These are phyloP conservation scores for Pomacea canaliculata DNA, from an alignment of 2,888 invertebrate species.

Conservation along the genomic window DNA sequence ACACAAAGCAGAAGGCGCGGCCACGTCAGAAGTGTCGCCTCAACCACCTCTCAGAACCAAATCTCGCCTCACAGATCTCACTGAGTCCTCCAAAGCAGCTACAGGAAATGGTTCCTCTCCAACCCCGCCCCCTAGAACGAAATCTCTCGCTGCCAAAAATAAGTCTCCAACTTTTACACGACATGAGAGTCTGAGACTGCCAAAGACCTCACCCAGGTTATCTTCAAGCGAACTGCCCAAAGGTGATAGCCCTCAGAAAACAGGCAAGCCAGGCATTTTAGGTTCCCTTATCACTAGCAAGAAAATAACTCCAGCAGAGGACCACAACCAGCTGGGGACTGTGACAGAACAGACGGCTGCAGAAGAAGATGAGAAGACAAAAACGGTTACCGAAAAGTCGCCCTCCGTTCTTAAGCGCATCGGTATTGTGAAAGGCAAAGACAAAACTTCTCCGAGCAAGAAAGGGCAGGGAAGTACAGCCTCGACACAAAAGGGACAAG, in stretches of 20 bases:
- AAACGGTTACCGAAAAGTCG: constrained; percentile 40
- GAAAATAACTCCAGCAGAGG: constrained; percentile 23
- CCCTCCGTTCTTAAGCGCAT: constrained; percentile 53
- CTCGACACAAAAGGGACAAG: constrained; percentile 33
- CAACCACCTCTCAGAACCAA: constrained; percentile 30
- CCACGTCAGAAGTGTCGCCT: constrained; percentile 34
- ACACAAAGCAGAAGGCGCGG: constrained; percentile 38
- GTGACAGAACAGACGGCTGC: constrained; percentile 36
- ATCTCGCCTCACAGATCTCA: constrained; percentile 54
- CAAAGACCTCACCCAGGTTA: constrained; percentile 20
- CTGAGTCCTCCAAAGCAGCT: constrained; percentile 52
- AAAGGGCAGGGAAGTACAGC: constrained; percentile 23
- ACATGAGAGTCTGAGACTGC: constrained; percentile 45
- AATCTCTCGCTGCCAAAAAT: constrained; percentile 26
- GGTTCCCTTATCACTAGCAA: constrained; percentile 10
- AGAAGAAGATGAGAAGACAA: constrained; percentile 30
- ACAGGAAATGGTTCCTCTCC: constrained; percentile 19
- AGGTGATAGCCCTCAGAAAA: background rate
- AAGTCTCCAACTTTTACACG: constrained; percentile 42
- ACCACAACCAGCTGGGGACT: constrained; percentile 34
- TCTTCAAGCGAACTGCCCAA: constrained; percentile 22
- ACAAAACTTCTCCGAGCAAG: constrained; percentile 32
- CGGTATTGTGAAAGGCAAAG: constrained; percentile 47
- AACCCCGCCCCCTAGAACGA: constrained; percentile 23
- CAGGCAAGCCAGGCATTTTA: constrained; percentile 1